Evolutionary conservation across 2,113 vertebrate genomes (phyloP).

Genomic region (Acrocephalus kingi): DNA sequence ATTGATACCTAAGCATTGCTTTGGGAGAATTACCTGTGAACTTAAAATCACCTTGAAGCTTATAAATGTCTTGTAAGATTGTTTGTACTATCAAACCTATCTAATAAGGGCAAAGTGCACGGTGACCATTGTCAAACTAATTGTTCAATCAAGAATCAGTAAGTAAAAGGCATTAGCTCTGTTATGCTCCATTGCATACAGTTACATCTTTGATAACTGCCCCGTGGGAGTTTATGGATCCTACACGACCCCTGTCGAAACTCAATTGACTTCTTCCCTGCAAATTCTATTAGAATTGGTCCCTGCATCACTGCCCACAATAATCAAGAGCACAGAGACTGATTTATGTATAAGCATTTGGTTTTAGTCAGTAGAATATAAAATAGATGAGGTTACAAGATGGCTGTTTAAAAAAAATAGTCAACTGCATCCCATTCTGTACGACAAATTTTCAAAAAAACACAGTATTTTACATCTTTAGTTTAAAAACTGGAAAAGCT

Average conservation of each 20-base stretch:
- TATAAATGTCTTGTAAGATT: background rate
- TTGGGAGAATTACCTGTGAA: constrained; percentile 19
- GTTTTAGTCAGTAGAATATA: background rate
- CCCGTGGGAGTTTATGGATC: constrained; percentile 12
- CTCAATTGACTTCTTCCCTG: constrained; percentile 51
- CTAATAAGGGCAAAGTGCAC: constrained; percentile 6
- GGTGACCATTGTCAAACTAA: constrained; percentile 48
- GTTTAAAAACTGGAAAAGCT: background rate
- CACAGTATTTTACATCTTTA: background rate
- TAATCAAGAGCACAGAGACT: constrained; percentile 15
- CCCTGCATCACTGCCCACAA: constrained; percentile 41
- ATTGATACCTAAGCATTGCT: background rate
- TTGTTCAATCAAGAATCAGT: constrained; percentile 37
- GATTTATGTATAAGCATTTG: constrained; percentile 24
- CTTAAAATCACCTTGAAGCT: constrained; percentile 57
- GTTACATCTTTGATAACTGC: constrained; percentile 39
- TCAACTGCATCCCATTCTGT: background rate
- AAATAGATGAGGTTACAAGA: background rate
- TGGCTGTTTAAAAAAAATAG: background rate
- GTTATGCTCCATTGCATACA: constrained; percentile 11
- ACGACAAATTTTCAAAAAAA: background rate
- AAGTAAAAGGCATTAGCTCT: constrained; percentile 42
- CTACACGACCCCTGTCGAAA: constrained; percentile 48
- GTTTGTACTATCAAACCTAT: background rate
- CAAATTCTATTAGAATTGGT: constrained; percentile 60